Base-by-base conservation (phyloP, 2,888 invertebrate genomes). In the Noctuana brunneofusca region DNA sequence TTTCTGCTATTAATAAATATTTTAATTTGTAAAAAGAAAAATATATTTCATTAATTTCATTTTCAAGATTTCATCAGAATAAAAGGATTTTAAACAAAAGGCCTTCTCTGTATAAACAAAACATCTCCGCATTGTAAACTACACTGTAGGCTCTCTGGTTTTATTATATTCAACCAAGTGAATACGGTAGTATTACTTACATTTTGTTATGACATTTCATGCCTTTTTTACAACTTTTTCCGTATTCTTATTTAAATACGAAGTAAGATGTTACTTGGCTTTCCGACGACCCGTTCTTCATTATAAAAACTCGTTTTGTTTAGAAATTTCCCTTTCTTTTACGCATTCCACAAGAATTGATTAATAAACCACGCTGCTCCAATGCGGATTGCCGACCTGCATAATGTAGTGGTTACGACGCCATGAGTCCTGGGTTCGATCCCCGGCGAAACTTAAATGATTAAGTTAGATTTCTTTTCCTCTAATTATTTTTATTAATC, bases 51-150 rank as follows among this genome's bases (percentile, higher is more conserved):
- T 49, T 49, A 49, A 24, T 48, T 49, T 49, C 2, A 0, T 14
- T 14, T 27, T 24, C 30, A 35, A 60, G 32, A 54, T 60, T 46
- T 54, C 53, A 54, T 60, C 46, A 60, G 46, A 16, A 48, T 54
- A 46, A 60, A 48, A 60, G 32, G 32, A 24, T 43, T 54, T 46
- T 27, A n/a, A 54, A 52, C 46, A 53, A 46, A 59, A 60, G 46
- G 8, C 46, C 9, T 53, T 16, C 53, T 46, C 35, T 35, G 22
- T 48, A 35, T 35, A 60, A 54, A 46, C 59, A 60, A 60, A 60
- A 43, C 46, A 35, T 54, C 50, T 35, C 35, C 24, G 46, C 53
- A 35, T 60, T 54, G 59, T 60, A n/a, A 32, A 32, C 59, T 32
- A 43, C 32, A 53, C 24, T 2, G 38, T 43, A 12, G 9, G 11